A percentile compares a stretch with the other conserved stretches of the same genome.
Conservation (phyloP, 1,140 invertebrate species). For the Drosophila prosaltans region DNA sequence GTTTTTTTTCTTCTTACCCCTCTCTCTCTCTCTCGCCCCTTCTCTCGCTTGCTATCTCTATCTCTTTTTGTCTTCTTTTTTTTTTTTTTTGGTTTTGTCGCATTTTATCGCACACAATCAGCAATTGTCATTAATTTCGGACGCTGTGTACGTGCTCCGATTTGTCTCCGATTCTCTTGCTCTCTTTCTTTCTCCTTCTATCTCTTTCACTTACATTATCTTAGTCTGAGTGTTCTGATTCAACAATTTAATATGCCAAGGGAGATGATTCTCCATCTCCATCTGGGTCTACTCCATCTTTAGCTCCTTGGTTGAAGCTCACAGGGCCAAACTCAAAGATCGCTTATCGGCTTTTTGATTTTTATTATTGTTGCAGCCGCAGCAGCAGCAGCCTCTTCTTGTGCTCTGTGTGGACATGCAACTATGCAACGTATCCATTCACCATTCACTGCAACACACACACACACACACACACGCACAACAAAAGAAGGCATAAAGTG, state of each 20-base stretch:
- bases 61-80: slow-evolving; percentile 9
- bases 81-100: slow-evolving; percentile 38
- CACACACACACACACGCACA: slow-evolving; percentile 1
- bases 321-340: slow-evolving; percentile 51
- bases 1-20: slow-evolving; percentile 24
- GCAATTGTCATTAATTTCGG: slow-evolving; percentile 81
- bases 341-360: slow-evolving; percentile 66
- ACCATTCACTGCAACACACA: slow-evolving; percentile 14
- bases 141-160: slow-evolving; percentile 79
- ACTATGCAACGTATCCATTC: slow-evolving; percentile 65
- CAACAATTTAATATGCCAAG: slow-evolving; percentile 76
- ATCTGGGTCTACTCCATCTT: background rate
- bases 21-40: slow-evolving; percentile 25
- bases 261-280: slow-evolving; percentile 22
- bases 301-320: slow-evolving; percentile 6
- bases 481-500: slow-evolving; percentile 9
- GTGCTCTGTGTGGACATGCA: slow-evolving; percentile 49
- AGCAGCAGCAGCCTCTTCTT: slow-evolving; percentile 32
- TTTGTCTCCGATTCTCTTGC: slow-evolving; percentile 50
- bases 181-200: background rate
- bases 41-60: background rate
- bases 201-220: slow-evolving; percentile 1
- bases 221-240: slow-evolving; percentile 46
- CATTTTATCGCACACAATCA: slow-evolving; percentile 76
- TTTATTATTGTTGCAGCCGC: slow-evolving; percentile 28